Percentiles rank a stretch among this genome's conserved stretches.
phyloP scores from a whole-genome alignment of 2,113 vertebrate species.

The Mormyrus iriodes region DNA sequence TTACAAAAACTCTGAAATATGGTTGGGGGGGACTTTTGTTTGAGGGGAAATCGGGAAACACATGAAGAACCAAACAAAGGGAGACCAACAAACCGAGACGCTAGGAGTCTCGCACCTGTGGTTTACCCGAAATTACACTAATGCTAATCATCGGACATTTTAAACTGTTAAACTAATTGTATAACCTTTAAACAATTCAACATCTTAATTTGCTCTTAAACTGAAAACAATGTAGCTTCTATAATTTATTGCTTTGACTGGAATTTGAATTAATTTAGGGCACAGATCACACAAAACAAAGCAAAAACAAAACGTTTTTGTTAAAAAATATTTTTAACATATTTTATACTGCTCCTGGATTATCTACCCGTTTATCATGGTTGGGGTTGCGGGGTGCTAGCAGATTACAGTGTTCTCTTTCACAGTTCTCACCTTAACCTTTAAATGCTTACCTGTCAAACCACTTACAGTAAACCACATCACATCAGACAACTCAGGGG shows the following conservation, averaged over 20 bases:
- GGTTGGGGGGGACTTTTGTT: neutral
- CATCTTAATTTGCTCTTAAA: neutral
- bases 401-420: neutral
- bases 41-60: neutral
- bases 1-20: neutral
- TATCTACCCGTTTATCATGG: neutral
- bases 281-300: neutral
- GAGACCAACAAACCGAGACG: neutral
- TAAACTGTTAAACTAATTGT: neutral
- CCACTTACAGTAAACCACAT: neutral
- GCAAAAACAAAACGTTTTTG: neutral
- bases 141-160: neutral
- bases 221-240: neutral
- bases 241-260: neutral
- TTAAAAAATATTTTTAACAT: no score
- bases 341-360: neutral
- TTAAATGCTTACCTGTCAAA: neutral
- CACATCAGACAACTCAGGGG: neutral
- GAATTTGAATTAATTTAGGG: neutral
- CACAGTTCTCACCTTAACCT: neutral
- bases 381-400: neutral
- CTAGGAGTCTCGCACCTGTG: neutral
- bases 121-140: neutral
- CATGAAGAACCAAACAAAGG: neutral
- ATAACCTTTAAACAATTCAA: neutral